Percentiles rank a stretch among this genome's conserved stretches.
Evolutionary conservation across 1,140 invertebrate genomes (phyloP).

Genomic region (Listronotus bonariensis): DNA sequence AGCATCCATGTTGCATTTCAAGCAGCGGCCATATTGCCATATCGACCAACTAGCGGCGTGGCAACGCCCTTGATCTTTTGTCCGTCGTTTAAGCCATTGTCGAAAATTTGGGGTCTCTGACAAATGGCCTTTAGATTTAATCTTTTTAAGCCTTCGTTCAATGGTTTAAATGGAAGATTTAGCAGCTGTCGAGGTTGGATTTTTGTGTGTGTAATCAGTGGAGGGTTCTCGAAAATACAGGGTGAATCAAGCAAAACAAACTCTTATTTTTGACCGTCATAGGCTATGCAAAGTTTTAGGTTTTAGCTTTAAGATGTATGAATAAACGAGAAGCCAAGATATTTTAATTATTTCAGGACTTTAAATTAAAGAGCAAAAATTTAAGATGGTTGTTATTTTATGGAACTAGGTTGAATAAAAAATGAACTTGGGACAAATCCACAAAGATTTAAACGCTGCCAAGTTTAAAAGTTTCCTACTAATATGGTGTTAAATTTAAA

Average conservation of each 20-base stretch:
- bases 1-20: conserved; percentile 4
- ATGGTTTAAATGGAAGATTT: conserved; percentile 25
- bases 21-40: conserved; percentile 32
- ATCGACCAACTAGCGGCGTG: conserved; percentile 37
- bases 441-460: no score
- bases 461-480: no score
- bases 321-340: no score
- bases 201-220: conserved; percentile 9
- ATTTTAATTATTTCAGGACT: no score
- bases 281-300: no score
- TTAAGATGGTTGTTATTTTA: no score
- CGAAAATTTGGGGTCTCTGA: conserved; percentile 22
- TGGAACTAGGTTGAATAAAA: no score
- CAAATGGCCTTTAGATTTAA: conserved; percentile 26
- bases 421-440: no score
- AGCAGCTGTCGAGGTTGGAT: conserved; percentile 20
- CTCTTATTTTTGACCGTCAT: no score
- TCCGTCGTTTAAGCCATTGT: conserved; percentile 20
- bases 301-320: no score
- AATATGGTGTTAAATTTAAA: no score
- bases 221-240: conserved; percentile 13
- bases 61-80: conserved; percentile 38
- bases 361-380: no score
- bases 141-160: conserved; percentile 22
- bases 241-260: conserved; percentile 7